These are phyloP conservation scores for Automeris io DNA, from an alignment of 2,888 invertebrate species.

Conservation along the genomic window DNA sequence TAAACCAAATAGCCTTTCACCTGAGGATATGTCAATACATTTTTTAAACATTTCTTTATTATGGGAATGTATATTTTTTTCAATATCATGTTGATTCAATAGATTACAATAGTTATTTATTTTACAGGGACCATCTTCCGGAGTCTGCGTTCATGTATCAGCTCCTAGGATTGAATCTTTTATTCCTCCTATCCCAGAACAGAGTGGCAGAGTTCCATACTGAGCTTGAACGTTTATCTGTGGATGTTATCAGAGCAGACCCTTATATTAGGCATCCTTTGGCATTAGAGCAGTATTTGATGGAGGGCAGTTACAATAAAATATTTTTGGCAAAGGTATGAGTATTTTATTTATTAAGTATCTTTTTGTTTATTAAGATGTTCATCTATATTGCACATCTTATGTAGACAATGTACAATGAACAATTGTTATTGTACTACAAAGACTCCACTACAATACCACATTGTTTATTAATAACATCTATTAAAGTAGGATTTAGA, in stretches of 20 bases:
- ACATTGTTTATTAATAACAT: too few species aligned
- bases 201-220: slow-evolving; percentile 99
- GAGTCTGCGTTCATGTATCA: slow-evolving; percentile 97
- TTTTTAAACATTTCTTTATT: too few species aligned
- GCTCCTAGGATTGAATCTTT: slow-evolving; percentile 93
- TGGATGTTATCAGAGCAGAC: slow-evolving; percentile 93
- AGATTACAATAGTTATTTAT: neutral
- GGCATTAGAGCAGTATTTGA: slow-evolving; percentile 97
- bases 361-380: neutral
- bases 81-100: neutral
- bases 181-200: slow-evolving; percentile 96
- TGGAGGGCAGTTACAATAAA: slow-evolving; percentile 99
- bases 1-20: too few species aligned
- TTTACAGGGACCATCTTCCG: slow-evolving; percentile 81
- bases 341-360: neutral
- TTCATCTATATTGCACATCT: neutral
- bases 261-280: slow-evolving; percentile 96
- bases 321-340: slow-evolving; percentile 90
- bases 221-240: slow-evolving; percentile 94
- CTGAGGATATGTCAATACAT: too few species aligned
- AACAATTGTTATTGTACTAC: too few species aligned
- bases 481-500: too few species aligned
- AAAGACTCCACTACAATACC: too few species aligned
- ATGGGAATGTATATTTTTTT: neutral
- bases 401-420: too few species aligned